phyloP scores from a whole-genome alignment of 2,113 vertebrate species.

The Himantopus leucocephalus region DNA sequence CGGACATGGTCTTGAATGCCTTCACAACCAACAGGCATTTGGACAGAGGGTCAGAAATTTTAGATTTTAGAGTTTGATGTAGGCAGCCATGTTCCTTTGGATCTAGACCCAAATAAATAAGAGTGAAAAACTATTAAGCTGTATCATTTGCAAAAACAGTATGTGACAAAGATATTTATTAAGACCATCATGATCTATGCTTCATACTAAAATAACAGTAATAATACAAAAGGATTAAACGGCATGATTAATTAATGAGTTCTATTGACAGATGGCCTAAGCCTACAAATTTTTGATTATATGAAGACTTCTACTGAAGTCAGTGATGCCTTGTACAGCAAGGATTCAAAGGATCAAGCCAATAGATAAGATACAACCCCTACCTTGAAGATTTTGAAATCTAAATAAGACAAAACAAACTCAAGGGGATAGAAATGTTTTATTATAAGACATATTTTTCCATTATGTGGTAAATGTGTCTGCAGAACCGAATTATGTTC shows the following conservation, averaged over 20 bases:
- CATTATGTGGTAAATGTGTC: background rate
- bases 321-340: background rate
- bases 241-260: background rate
- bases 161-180: background rate
- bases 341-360: background rate
- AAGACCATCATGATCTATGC: background rate
- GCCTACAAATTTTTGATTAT: background rate
- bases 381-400: background rate
- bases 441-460: background rate
- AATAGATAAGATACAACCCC: background rate
- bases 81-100: background rate
- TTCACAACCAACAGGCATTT: background rate
- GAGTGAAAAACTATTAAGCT: background rate
- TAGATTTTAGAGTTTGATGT: background rate
- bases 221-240: background rate
- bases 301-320: background rate
- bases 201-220: background rate
- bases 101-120: background rate
- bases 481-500: constrained; percentile 22
- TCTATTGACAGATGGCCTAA: background rate
- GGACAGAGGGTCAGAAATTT: background rate
- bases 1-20: background rate
- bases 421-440: background rate
- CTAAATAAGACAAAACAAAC: constrained; percentile 1
- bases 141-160: background rate